These are phyloP conservation scores for Halocaridina rubra DNA, from an alignment of 2,888 invertebrate species.

Conservation along the genomic window DNA sequence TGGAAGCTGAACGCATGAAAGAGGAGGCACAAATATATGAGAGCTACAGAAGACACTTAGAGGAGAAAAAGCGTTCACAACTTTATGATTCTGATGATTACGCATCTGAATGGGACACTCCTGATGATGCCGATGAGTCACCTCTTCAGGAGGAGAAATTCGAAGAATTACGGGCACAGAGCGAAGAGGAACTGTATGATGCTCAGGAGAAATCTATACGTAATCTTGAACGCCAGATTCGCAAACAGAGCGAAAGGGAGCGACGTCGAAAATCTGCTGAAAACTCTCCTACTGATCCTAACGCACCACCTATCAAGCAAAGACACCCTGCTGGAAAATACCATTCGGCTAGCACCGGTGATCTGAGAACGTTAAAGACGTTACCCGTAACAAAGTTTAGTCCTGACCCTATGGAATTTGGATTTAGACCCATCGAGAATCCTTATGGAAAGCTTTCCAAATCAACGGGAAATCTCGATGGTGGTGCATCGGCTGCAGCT, in stretches of 20 bases:
- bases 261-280: conserved; percentile 23
- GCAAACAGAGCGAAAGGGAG: conserved; percentile 57
- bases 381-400: conserved; percentile 62
- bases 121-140: conserved; percentile 27
- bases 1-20: conserved; percentile 47
- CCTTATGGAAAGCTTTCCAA: conserved; percentile 57
- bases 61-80: conserved; percentile 52
- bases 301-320: background rate
- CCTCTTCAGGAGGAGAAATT: conserved; percentile 54
- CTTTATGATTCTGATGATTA: conserved; percentile 62
- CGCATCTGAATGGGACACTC: conserved; percentile 57
- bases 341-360: conserved; percentile 56
- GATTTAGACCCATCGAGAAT: conserved; percentile 60
- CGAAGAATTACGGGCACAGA: conserved; percentile 54
- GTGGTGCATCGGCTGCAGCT: conserved; percentile 47
- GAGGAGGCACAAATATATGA: conserved; percentile 56
- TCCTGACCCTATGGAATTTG: conserved; percentile 63
- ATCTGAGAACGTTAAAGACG: conserved; percentile 48
- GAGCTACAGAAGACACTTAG: conserved; percentile 56
- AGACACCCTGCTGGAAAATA: background rate
- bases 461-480: conserved; percentile 53
- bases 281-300: background rate
- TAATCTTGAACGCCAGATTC: conserved; percentile 57
- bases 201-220: conserved; percentile 63
- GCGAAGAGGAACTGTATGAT: conserved; percentile 62